A percentile compares a stretch with the other conserved stretches of the same genome.
Evolutionary conservation across 1,140 invertebrate genomes (phyloP).

Genomic region (Drosophila pachea): DNA sequence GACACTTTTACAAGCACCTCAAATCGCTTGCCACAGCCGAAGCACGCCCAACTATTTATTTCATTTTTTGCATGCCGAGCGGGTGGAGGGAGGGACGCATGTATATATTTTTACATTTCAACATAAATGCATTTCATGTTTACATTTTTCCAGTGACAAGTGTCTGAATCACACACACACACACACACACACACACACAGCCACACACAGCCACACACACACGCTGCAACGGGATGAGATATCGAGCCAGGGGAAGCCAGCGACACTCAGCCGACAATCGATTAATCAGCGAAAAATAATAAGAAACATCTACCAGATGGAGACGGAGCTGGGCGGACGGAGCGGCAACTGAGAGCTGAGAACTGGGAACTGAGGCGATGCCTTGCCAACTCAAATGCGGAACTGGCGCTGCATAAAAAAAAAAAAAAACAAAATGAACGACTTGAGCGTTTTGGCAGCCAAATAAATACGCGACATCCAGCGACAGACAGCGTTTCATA

Average conservation of each 20-base stretch:
- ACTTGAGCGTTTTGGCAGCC: constrained; percentile 66
- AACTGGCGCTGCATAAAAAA: constrained; percentile 48
- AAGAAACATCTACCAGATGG: constrained; percentile 63
- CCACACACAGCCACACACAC: constrained; percentile 22
- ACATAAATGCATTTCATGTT: constrained; percentile 77
- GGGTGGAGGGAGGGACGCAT: neutral
- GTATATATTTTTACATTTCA: constrained; percentile 53
- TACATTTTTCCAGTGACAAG: constrained; percentile 77
- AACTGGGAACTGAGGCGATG: constrained; percentile 5
- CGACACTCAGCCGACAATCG: constrained; percentile 75
- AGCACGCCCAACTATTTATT: constrained; percentile 29
- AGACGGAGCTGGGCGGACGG: neutral
- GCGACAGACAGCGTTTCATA: constrained; percentile 36
- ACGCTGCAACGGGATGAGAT: constrained; percentile 61
- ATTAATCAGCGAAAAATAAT: constrained; percentile 76
- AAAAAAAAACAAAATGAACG: constrained; percentile 43
- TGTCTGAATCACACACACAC: constrained; percentile 63
- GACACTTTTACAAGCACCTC: constrained; percentile 14
- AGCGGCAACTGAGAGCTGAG: neutral
- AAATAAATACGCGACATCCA: constrained; percentile 61
- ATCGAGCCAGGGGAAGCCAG: constrained; percentile 67
- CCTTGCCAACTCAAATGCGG: constrained; percentile 55
- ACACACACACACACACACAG: too few species aligned
- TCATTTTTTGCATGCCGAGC: neutral
- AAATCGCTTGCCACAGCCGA: constrained; percentile 16